Conservation (phyloP, 2,797 vertebrate species). For the Neostethus bicornis region DNA sequence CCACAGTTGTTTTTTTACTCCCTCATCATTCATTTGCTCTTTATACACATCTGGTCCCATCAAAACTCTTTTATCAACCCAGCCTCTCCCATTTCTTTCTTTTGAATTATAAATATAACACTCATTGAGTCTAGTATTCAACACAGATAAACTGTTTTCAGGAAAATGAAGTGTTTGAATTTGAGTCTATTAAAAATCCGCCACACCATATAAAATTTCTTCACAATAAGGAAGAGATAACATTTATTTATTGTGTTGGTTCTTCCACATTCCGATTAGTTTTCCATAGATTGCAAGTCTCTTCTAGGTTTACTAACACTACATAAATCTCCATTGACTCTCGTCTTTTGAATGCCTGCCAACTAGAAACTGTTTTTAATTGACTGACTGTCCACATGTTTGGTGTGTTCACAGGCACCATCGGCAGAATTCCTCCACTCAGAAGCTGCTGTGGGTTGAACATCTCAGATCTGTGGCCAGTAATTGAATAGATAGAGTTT, state of each 20-base stretch:
- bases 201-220: conserved; percentile 21
- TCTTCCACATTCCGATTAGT: conserved; percentile 47
- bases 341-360: conserved; percentile 53
- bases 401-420: conserved; percentile 58
- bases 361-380: conserved; percentile 66
- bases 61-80: conserved; percentile 11
- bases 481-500: conserved; percentile 78
- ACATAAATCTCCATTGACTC: conserved; percentile 47
- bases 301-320: conserved; percentile 60
- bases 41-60: conserved; percentile 31
- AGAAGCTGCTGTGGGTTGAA: conserved; percentile 63
- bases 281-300: conserved; percentile 53
- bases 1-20: conserved; percentile 41
- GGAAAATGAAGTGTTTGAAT: conserved; percentile 52
- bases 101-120: conserved; percentile 40
- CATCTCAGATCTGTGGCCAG: conserved; percentile 71
- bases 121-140: conserved; percentile 52
- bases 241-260: conserved; percentile 51
- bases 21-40: conserved; percentile 21
- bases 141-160: conserved; percentile 58
- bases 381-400: conserved; percentile 72
- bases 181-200: conserved; percentile 47
- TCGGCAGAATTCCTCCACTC: conserved; percentile 63
- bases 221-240: conserved; percentile 39
- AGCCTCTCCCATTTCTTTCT: conserved; percentile 15